Base-by-base conservation (phyloP, 1,140 invertebrate genomes). In the Drosophila nigromelanica region DNA sequence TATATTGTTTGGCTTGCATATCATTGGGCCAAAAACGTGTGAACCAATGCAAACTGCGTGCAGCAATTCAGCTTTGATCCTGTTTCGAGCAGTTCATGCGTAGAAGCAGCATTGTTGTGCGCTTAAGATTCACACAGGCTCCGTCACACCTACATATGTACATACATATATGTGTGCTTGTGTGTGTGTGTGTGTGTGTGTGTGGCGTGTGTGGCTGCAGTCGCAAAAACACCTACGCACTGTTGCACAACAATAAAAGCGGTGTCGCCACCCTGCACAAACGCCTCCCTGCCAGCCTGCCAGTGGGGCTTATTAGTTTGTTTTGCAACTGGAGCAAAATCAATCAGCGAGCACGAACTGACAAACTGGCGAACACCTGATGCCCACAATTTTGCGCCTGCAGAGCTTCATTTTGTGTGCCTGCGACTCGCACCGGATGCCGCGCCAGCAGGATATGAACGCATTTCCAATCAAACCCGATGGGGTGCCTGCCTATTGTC, bases 301-400 rank as follows among this genome's bases (percentile, higher is more conserved):
- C 37, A 27, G 37, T 75, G 48, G 51, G 47, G 67, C 80, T 89
- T 89, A 89, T 89, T 89, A 89, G 83, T 89, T 89, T 89, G 79
- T 79, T 90, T 75, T 82, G 75, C 56, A 77, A 68, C 48, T 64
- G 69, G 79, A 56, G 60, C 40, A 63, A 73, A 89, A 89, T 82
- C 82, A 87, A 87, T 87, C 83, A 83, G 51, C 62, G 69, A 40
- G 59, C 71, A 68, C 24, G 11, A 58, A 60, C 48, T 68, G 66
- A 15, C 51, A 61, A 64, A 51, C 71, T 64, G 71, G 54, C 66
- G 63, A 73, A 70, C 79, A 64, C 47, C 56, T 78, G 82, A 64
- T 63, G 78, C 30, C 37, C 47, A 30, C 58, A 60, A 30, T 50
- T 51, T 37, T 39, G 54, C 43, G 42, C 56, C 47, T 45, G 79